Percentiles rank a stretch among this genome's conserved stretches.
Conservation (phyloP, 2,113 vertebrate species). For the Ceyx margarethae region DNA sequence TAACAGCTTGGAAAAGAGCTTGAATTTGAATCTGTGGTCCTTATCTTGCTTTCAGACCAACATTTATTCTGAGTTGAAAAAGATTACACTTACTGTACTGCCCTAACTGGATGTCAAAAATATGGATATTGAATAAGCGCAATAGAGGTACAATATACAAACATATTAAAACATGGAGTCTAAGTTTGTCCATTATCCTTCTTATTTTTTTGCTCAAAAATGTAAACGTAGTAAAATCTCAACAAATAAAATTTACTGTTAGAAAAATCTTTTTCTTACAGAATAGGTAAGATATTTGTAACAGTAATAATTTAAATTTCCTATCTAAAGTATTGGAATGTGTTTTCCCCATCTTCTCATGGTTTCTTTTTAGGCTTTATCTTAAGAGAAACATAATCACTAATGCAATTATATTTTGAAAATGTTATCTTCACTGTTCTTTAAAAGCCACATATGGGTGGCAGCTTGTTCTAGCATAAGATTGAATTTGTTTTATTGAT, state of each 20-base stretch:
- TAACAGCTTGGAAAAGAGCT: not conserved
- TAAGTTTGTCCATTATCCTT: not conserved
- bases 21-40: not conserved
- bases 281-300: not conserved
- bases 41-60: not conserved
- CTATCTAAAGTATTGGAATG: not conserved
- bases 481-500: not conserved
- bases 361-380: not conserved
- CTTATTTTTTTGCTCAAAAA: not conserved
- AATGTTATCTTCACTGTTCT: not conserved
- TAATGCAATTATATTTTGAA: not conserved
- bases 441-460: not conserved
- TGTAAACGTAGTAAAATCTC: not conserved
- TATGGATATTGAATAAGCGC: not conserved
- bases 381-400: not conserved
- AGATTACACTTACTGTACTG: not conserved
- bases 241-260: not conserved
- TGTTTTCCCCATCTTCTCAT: not conserved
- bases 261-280: not conserved
- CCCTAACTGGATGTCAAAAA: not conserved
- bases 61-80: not conserved
- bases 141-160: not conserved
- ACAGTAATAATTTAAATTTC: not conserved
- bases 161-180: not conserved
- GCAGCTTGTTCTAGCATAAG: not conserved